A percentile compares a stretch with the other conserved stretches of the same genome.
phyloP scores from a whole-genome alignment of 2,888 invertebrate species.

The Noctua comes region DNA sequence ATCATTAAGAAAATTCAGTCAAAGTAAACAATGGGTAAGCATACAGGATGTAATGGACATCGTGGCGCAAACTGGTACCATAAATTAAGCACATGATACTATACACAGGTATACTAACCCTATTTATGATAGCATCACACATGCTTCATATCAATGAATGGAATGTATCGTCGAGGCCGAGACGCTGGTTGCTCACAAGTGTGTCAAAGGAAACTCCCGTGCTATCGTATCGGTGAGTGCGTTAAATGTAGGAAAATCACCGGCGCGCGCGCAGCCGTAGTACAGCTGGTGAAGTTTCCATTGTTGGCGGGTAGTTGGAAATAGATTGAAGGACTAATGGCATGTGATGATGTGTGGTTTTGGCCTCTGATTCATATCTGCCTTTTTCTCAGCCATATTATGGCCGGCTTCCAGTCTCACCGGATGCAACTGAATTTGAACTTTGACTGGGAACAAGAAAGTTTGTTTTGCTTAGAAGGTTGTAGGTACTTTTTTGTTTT shows the following conservation, averaged over 20 bases:
- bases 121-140: constrained; percentile 14
- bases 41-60: neutral
- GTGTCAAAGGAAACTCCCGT: constrained; percentile 74
- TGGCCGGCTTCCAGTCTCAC: neutral
- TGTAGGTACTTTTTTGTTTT: neutral
- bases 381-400: neutral
- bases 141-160: constrained; percentile 42
- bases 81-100: neutral
- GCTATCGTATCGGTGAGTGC: constrained; percentile 60
- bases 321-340: constrained; percentile 12
- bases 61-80: neutral
- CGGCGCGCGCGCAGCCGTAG: constrained; percentile 55
- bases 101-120: neutral
- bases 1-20: neutral
- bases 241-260: constrained; percentile 75
- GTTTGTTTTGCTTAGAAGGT: neutral
- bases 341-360: neutral
- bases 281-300: constrained; percentile 51
- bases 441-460: neutral
- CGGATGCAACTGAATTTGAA: neutral
- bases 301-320: constrained; percentile 35
- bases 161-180: constrained; percentile 52
- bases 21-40: neutral
- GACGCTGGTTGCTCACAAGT: constrained; percentile 54
- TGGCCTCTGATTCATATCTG: neutral